These are phyloP conservation scores for Myodes glareolus DNA, from an alignment of 2,113 vertebrate genomes.

Conservation along the genomic window DNA sequence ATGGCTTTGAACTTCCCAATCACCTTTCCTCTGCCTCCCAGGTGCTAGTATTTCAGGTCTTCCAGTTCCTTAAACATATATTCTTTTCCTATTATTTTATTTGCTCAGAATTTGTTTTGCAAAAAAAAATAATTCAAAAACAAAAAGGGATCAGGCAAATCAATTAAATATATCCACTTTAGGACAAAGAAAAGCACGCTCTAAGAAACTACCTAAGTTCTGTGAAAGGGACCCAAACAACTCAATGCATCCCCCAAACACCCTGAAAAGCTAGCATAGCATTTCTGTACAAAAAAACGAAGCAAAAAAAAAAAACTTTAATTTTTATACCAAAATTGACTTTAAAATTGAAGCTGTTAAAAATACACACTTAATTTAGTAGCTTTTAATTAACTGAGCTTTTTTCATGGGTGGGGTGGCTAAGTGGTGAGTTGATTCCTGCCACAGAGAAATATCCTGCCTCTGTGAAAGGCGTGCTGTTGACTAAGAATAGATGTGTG, in stretches of 20 bases:
- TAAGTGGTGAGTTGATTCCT: constrained; percentile 86
- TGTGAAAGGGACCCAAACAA: constrained; percentile 60
- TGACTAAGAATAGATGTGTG: constrained; percentile 87
- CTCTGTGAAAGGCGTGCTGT: constrained; percentile 78
- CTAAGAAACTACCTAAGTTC: constrained; percentile 37
- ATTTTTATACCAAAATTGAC: constrained; percentile 75
- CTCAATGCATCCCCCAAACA: constrained; percentile 74
- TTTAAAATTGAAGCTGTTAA: constrained; percentile 88
- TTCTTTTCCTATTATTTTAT: neutral
- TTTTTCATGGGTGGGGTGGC: constrained; percentile 86
- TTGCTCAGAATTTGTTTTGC: constrained; percentile 41
- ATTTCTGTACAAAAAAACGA: constrained; percentile 82
- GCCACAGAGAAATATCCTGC: constrained; percentile 80
- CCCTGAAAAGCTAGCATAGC: constrained; percentile 83
- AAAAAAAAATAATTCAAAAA: constrained; percentile 39
- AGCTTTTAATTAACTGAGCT: constrained; percentile 87
- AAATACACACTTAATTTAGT: constrained; percentile 87
- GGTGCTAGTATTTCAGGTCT: too few species aligned
- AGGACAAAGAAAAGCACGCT: neutral
- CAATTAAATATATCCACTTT: neutral
- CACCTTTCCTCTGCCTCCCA: neutral
- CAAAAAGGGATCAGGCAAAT: neutral
- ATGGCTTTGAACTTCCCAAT: neutral
- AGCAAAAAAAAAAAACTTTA: constrained; percentile 81
- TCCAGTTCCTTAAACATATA: neutral